Evolutionary conservation across 2,113 vertebrate genomes (phyloP), one percentile per base, ranked within the genome.

Genomic region (Catharus minimus): DNA sequence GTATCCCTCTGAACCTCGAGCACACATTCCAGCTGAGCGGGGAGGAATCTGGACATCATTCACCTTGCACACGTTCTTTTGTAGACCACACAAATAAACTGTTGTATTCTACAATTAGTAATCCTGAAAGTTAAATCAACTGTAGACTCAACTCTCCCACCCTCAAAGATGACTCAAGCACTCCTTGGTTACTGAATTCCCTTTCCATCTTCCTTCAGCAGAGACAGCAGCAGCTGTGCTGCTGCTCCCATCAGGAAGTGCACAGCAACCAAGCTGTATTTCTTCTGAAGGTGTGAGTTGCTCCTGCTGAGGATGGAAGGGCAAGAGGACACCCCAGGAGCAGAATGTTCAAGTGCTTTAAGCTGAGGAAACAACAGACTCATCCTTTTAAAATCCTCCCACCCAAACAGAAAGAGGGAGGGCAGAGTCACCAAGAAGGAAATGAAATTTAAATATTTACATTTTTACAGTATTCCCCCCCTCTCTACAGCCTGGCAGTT

Each of bases 1-100:
- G 11, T 8, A 30, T 19, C 0, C 1, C 26, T 41, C 68, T 14
- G 26, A 60, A 69, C 41, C 56, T 52, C 13, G 3, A 0, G 1
- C 30, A 39, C 38, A 23, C 16, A 0, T 15, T 11, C 33, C 11
- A 11, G 0, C 11, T 15, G 7, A 46, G 18, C 61, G 21, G 27
- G 8, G 38, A 74, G 28, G 9, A 44, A 44, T 1, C 9, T 8
- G 38, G 58, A 12, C 33, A 28, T 5, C 4, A 10, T 18, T 26
- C 30, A 73, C 56, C 50, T n/a, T 13, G n/a, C 43, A 65, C 30
- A n/a, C 15, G 5, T 9, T 9, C 7, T 18, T 72, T 8, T 19
- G 36, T 64, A 74, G 24, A 30, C 7, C 53, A 39, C 7, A 65
- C 5, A 24, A 71, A 57, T 33, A 39, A 71, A 27, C 1, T 3